Conservation (phyloP, 92 coral and sea anemone species). For the Isaurus tuberculatus region DNA sequence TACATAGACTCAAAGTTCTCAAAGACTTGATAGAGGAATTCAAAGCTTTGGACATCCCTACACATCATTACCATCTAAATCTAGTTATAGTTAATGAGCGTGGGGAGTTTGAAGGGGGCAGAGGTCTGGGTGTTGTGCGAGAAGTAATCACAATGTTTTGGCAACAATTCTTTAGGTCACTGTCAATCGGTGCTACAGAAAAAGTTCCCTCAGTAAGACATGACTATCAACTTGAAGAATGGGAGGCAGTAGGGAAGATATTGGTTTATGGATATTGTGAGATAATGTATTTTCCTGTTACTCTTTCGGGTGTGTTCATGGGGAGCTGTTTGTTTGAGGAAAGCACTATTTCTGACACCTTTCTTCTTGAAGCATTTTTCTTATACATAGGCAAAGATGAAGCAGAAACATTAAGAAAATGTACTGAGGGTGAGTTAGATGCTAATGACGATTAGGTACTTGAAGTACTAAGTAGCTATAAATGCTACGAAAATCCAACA, state of each 20-base stretch:
- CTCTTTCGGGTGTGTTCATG: slow-evolving; percentile 53
- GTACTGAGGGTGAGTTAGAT: slow-evolving; percentile 45
- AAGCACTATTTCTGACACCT: slow-evolving; percentile 14
- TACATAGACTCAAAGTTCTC: slow-evolving; percentile 53
- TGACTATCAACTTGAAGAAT: slow-evolving; percentile 53
- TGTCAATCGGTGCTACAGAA: slow-evolving; percentile 48
- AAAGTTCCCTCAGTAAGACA: slow-evolving; percentile 53
- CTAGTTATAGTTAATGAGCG: slow-evolving; percentile 34
- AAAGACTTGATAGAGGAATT: slow-evolving; percentile 56
- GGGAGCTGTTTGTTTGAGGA: slow-evolving; percentile 52
- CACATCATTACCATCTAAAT: slow-evolving; percentile 8
- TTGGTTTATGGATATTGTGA: slow-evolving; percentile 46
- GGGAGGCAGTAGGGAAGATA: slow-evolving; percentile 48
- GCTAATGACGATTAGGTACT: slow-evolving; percentile 51
- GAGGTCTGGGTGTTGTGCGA: slow-evolving; percentile 32
- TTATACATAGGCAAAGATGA: slow-evolving; percentile 48
- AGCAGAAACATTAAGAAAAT: slow-evolving; percentile 50
- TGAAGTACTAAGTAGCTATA: slow-evolving; percentile 53
- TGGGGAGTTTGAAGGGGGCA: too few species aligned
- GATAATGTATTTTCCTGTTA: slow-evolving; percentile 46
- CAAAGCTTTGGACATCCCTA: slow-evolving; percentile 43
- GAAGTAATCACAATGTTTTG: slow-evolving; percentile 41
- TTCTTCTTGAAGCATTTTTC: slow-evolving; percentile 55
- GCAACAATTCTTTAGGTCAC: slow-evolving; percentile 41
- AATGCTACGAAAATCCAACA: slow-evolving; percentile 51